Percentiles rank a stretch among this genome's conserved stretches.
Conservation (phyloP, 1,140 invertebrate genomes). For the Drosophila lowei region DNA sequence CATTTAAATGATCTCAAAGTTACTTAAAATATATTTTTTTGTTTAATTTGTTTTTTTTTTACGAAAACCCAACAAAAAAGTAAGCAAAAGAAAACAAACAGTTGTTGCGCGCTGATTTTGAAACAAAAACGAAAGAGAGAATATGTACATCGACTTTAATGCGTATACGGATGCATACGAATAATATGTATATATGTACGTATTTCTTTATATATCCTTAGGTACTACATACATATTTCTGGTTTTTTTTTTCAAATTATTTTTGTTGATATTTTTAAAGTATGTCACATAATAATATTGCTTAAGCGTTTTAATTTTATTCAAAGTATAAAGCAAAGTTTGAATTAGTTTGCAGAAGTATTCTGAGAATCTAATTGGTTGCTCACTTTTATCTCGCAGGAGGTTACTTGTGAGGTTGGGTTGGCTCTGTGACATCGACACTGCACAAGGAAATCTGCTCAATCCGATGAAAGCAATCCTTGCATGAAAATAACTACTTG, state of each 20-base stretch:
- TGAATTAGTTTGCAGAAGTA: slow-evolving; percentile 15
- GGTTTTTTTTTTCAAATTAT: slow-evolving; percentile 8
- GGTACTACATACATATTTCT: slow-evolving; percentile 9
- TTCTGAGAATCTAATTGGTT: not conserved
- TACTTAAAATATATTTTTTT: slow-evolving; percentile 79
- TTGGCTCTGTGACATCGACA: slow-evolving; percentile 8
- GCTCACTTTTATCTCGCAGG: no score
- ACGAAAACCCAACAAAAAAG: slow-evolving; percentile 16
- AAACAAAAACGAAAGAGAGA: slow-evolving; percentile 21
- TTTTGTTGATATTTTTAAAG: slow-evolving; percentile 28
- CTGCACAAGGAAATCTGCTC: not conserved
- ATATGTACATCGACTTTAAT: slow-evolving; percentile 11
- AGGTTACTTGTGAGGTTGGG: not conserved
- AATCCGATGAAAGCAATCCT: not conserved
- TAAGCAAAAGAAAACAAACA: slow-evolving; percentile 17
- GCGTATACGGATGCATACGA: slow-evolving; percentile 28
- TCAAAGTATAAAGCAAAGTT: slow-evolving; percentile 1
- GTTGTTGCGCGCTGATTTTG: slow-evolving; percentile 33
- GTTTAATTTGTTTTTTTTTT: slow-evolving; percentile 65
- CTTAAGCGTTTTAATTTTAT: slow-evolving; percentile 20
- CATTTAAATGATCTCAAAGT: slow-evolving; percentile 82
- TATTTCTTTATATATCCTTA: slow-evolving; percentile 26
- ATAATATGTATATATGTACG: slow-evolving; percentile 25
- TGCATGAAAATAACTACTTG: not conserved
- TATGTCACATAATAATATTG: slow-evolving; percentile 15